A percentile compares a stretch with the other conserved stretches of the same genome.
These are phyloP conservation scores for Kryptopterus vitreolus DNA, from an alignment of 2,797 vertebrate species.

Conservation along the genomic window DNA sequence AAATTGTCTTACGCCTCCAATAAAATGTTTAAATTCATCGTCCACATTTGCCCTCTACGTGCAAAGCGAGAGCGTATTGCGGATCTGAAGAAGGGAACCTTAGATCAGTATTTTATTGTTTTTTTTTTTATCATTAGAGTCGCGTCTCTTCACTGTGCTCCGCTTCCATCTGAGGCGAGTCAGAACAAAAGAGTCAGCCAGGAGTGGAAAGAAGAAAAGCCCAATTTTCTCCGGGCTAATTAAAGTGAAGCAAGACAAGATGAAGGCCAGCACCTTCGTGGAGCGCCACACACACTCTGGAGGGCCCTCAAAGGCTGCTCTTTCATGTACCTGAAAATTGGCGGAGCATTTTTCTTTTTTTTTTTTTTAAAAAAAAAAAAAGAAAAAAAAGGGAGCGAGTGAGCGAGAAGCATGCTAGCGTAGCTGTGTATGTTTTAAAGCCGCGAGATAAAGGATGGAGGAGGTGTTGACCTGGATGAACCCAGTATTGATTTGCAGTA, in stretches of 20 bases:
- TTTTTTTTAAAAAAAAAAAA: constrained; percentile 18
- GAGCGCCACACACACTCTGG: constrained; percentile 40
- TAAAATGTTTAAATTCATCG: no score
- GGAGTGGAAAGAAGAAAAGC: constrained; percentile 50
- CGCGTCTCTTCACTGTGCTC: constrained; percentile 28
- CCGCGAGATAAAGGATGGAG: background rate
- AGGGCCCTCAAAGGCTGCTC: constrained; percentile 49
- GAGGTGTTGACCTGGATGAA: background rate
- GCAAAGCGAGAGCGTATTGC: background rate
- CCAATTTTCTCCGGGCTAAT: constrained; percentile 56
- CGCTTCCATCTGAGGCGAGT: constrained; percentile 44
- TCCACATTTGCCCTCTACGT: background rate
- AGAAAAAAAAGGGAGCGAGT: background rate
- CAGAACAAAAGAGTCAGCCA: constrained; percentile 54
- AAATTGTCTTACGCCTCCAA: background rate
- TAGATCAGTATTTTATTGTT: constrained; percentile 31
- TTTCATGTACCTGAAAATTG: constrained; percentile 56
- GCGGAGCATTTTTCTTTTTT: constrained; percentile 31
- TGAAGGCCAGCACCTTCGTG: constrained; percentile 50
- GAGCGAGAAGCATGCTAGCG: background rate
- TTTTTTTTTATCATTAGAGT: constrained; percentile 51
- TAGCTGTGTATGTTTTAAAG: background rate
- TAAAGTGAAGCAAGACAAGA: constrained; percentile 55
- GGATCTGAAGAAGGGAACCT: constrained; percentile 23
- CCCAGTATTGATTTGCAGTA: constrained; percentile 7